Evolutionary conservation across 1,140 invertebrate species (phyloP).

Genomic region (Bilobella aurantiaca): DNA sequence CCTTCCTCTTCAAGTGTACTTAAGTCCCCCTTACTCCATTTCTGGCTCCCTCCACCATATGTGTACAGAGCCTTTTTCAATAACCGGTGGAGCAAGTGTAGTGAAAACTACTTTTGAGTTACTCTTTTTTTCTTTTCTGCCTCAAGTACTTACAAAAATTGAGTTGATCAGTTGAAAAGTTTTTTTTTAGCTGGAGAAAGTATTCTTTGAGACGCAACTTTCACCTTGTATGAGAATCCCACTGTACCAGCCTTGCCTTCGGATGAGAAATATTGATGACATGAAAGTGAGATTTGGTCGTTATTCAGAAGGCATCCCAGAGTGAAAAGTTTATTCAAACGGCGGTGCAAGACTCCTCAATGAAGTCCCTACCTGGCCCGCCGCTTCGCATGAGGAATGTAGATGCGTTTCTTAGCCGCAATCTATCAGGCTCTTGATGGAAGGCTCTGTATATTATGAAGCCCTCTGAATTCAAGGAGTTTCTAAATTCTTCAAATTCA

Average conservation of each 20-base stretch:
- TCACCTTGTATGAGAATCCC: not conserved
- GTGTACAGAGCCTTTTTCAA: too few species aligned
- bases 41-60: too few species aligned
- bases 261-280: conserved; percentile 2
- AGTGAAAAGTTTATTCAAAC: conserved; percentile 2
- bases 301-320: not conserved
- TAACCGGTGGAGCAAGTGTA: not conserved
- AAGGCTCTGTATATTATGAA: not conserved
- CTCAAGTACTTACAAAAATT: too few species aligned
- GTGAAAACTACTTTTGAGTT: not conserved
- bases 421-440: not conserved
- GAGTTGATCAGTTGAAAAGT: too few species aligned
- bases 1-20: too few species aligned
- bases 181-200: too few species aligned
- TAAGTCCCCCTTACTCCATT: too few species aligned
- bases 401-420: not conserved
- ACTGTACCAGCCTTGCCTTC: not conserved
- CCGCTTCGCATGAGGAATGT: not conserved
- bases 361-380: not conserved
- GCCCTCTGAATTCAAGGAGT: not conserved
- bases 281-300: not conserved
- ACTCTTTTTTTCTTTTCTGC: too few species aligned
- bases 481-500: not conserved
- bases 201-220: not conserved
- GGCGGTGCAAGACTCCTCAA: not conserved